Percentiles rank a stretch among this genome's conserved stretches.
phyloP scores from a whole-genome alignment of 2,113 vertebrate genomes.

The Herpailurus yagouaroundi region DNA sequence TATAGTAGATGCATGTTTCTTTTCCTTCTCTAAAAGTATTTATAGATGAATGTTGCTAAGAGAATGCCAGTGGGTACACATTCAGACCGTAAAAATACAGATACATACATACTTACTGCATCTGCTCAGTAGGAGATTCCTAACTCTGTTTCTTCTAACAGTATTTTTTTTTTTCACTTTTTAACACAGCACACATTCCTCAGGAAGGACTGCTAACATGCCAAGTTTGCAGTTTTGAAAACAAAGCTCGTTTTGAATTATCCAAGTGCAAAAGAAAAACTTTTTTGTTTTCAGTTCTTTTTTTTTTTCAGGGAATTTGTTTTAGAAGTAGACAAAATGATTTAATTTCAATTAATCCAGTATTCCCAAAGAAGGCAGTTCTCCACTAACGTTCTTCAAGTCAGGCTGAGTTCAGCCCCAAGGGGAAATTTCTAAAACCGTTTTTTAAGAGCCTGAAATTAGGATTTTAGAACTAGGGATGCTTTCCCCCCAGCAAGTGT shows the following conservation, averaged over 20 bases:
- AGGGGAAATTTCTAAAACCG: background rate
- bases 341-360: slow-evolving; percentile 5
- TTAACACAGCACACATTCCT: slow-evolving; percentile 61
- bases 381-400: background rate
- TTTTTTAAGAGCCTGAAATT: background rate
- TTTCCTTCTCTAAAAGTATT: background rate
- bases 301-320: slow-evolving; percentile 4
- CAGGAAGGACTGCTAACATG: slow-evolving; percentile 39
- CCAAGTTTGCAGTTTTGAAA: slow-evolving; percentile 66
- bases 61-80: background rate
- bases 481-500: background rate
- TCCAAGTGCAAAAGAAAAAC: slow-evolving; percentile 11
- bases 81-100: background rate
- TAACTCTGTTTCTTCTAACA: slow-evolving; percentile 44
- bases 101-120: background rate
- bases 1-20: background rate
- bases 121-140: slow-evolving; percentile 14
- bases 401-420: background rate
- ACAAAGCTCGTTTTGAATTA: slow-evolving; percentile 68
- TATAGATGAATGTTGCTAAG: background rate
- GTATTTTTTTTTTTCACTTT: slow-evolving; percentile 9
- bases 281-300: background rate
- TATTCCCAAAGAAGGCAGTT: slow-evolving; percentile 25
- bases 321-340: slow-evolving; percentile 16
- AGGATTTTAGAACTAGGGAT: background rate